Base-by-base conservation (phyloP, 1,140 invertebrate species). In the Rhagoletis pomonella region DNA sequence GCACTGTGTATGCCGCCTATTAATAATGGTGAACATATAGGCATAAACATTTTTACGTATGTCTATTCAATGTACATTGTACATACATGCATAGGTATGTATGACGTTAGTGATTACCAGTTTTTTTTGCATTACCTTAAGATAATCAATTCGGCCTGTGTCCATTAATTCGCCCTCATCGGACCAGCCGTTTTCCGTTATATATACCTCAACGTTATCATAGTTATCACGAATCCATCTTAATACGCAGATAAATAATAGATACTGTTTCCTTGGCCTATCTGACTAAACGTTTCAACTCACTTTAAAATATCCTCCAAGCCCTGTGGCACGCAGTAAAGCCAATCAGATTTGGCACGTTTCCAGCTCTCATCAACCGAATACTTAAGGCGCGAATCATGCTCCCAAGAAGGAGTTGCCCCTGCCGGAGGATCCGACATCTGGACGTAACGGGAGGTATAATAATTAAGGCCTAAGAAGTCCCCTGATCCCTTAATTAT, bases 181-280 rank as follows among this genome's bases (percentile, higher is more conserved):
- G 85, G 93, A 94, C 92, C 91, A 94, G 39, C 96, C 96, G 90
- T 97, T 97, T 94, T 97, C 96, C 0, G 96, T 96, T 3, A 97
- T 93, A 7, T 95, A 93, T 2, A 97, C 93, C n/a, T 93, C 89
- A 0, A 95, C 94, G 90, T 96, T 95, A 69, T 94, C 91, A 89
- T 96, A 97, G 10, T 94, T 92, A 0, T 93, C 90, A 81, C 94
- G 94, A 12, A 97, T 94, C 94, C 95, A 96, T 62, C 95, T 95
- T 62, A 60, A 85, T 60, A 58, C 42, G 19, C 10, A 59, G 17
- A 73, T 19, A 19, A 86, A 88, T 69, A 17, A n/a, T n/a, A n/a
- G n/a, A 65, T 44, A 64, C 19, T 58, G 58, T 50, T 47, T n/a
- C n/a, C n/a, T n/a, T n/a, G n/a, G n/a, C n/a, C n/a, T n/a, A n/a